Conservation (phyloP, 92 coral and sea anemone species). For the Scolanthus callimorphus region DNA sequence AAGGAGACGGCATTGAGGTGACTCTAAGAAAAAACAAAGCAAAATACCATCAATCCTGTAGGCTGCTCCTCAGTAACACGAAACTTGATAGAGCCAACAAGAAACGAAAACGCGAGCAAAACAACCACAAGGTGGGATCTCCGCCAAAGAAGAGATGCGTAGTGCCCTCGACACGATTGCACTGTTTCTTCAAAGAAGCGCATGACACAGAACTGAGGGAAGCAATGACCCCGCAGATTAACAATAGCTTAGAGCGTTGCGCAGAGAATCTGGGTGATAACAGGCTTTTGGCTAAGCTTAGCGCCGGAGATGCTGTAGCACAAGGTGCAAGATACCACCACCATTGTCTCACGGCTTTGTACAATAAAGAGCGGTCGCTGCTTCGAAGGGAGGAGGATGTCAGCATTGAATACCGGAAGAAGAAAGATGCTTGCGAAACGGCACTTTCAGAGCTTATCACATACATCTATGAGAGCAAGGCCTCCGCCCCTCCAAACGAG, state of each 20-base stretch:
- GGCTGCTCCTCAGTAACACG: too few relatives aligned
- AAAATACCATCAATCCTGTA: too few relatives aligned
- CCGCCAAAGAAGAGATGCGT: too few relatives aligned
- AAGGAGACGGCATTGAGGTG: slow-evolving; percentile 42
- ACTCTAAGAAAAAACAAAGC: too few relatives aligned
- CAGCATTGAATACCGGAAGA: neutral
- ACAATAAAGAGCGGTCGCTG: slow-evolving; percentile 28
- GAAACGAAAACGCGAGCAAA: too few relatives aligned
- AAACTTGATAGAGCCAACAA: too few relatives aligned
- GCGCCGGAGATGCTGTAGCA: slow-evolving; percentile 36
- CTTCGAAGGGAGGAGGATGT: slow-evolving; percentile 21
- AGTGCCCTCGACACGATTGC: too few relatives aligned
- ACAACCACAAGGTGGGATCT: too few relatives aligned
- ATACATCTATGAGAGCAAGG: slow-evolving; percentile 24
- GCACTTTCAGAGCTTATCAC: slow-evolving; percentile 47
- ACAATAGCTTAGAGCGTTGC: slow-evolving; percentile 17
- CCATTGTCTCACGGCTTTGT: slow-evolving; percentile 21
- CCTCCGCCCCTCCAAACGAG: slow-evolving; percentile 4
- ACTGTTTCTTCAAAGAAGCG: slow-evolving; percentile 14
- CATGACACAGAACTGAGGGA: slow-evolving; percentile 1
- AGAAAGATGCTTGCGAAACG: slow-evolving; percentile 13
- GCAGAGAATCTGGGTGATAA: slow-evolving; percentile 36
- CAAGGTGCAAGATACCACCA: slow-evolving; percentile 40
- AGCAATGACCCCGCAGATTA: slow-evolving; percentile 13
- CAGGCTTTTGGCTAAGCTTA: slow-evolving; percentile 25